These are phyloP conservation scores for Polymixis flavicincta DNA, from an alignment of 2,888 invertebrate genomes.

Conservation along the genomic window DNA sequence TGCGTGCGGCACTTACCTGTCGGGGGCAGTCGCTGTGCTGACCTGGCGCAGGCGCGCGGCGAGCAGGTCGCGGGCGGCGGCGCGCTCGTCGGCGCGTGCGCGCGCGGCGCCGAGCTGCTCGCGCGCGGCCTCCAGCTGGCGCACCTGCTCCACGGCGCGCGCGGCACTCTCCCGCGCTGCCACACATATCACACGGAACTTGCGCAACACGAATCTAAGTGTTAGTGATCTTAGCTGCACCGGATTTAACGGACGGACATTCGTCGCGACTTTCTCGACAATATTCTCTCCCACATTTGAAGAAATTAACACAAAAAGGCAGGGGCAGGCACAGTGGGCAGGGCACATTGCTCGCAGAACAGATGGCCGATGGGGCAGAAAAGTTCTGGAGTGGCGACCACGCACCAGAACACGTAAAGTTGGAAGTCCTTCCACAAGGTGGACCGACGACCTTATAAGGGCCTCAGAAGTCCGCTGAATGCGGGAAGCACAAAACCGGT, in stretches of 20 bases:
- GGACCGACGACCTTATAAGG: too few species aligned
- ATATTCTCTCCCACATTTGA: not conserved
- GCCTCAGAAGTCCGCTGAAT: too few species aligned
- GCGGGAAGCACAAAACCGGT: too few species aligned
- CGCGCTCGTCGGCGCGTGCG: slow-evolving; percentile 62
- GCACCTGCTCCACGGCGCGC: slow-evolving; percentile 62
- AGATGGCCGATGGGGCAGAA: too few species aligned
- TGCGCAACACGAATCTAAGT: not conserved
- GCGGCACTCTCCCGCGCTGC: slow-evolving; percentile 14
- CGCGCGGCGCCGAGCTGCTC: slow-evolving; percentile 55
- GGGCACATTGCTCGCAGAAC: too few species aligned
- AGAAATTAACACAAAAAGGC: not conserved
- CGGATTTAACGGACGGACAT: not conserved
- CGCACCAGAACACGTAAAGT: too few species aligned
- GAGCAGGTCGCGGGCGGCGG: slow-evolving; percentile 46
- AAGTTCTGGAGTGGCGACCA: too few species aligned
- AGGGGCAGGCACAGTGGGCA: too few species aligned
- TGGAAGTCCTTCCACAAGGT: too few species aligned
- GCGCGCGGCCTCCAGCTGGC: slow-evolving; percentile 67
- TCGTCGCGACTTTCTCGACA: not conserved
- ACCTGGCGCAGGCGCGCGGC: slow-evolving; percentile 29
- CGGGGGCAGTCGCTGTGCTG: not conserved
- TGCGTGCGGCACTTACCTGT: not conserved
- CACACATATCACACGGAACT: not conserved
- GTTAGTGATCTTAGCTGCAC: not conserved